phyloP scores from a whole-genome alignment of 2,888 invertebrate genomes.

The Opisthograptis luteolata region DNA sequence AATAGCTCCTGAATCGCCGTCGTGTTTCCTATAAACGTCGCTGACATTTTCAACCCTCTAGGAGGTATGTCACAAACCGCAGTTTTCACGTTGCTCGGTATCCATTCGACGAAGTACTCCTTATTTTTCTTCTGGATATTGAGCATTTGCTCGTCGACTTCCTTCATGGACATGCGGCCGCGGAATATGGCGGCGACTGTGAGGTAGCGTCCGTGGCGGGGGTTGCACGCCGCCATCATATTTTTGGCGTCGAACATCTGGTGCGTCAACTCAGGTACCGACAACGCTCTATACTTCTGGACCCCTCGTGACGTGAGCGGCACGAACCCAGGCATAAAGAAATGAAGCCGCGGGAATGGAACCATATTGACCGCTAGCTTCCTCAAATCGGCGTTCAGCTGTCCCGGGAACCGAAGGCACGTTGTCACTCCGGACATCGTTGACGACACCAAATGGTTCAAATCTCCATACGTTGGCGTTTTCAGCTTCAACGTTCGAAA shows the following conservation, averaged over 20 bases:
- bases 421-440: conserved; percentile 76
- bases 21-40: conserved; percentile 93
- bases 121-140: conserved; percentile 91
- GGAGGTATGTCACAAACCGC: conserved; percentile 92
- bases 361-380: conserved; percentile 76
- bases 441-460: conserved; percentile 82
- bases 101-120: conserved; percentile 91
- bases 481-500: conserved; percentile 88
- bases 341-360: conserved; percentile 89
- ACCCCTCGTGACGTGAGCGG: conserved; percentile 90
- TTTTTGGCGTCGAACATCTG: conserved; percentile 97
- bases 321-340: conserved; percentile 85
- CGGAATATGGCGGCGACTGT: conserved; percentile 95
- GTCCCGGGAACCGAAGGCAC: conserved; percentile 71
- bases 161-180: conserved; percentile 96
- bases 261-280: conserved; percentile 94
- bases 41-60: conserved; percentile 90
- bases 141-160: conserved; percentile 92
- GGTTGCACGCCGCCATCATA: conserved; percentile 98
- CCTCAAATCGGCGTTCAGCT: conserved; percentile 89
- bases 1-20: conserved; percentile 95
- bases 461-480: conserved; percentile 90
- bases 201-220: conserved; percentile 93
- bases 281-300: conserved; percentile 92
- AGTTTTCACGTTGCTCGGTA: conserved; percentile 91